Base-by-base conservation (phyloP, 2,797 vertebrate genomes). In the Lagocephalus sceleratus region DNA sequence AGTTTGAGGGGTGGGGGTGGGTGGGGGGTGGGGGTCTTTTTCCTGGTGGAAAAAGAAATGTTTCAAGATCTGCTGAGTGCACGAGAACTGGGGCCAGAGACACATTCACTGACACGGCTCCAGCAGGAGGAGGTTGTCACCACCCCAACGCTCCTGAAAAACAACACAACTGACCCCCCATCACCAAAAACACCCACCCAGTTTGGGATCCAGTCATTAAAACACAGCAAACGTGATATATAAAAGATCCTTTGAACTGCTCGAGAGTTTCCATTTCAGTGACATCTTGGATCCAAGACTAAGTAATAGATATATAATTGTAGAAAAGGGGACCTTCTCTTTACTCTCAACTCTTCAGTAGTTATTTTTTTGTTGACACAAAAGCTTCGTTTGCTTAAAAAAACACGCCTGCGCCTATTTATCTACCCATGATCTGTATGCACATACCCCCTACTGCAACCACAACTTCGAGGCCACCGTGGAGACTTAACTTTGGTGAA, bases 1-100 rank as follows among this genome's bases (percentile, higher is more conserved):
- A 68, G 62, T 16, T 60, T 10, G 65, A 43, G 46, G 47, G 59
- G 67, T 20, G 41, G 44, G 50, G 20, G 44, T 29, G 1, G n/a
- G 52, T 38, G 5, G 23, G 25, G 26, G 11, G 40, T 20, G 41
- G 41, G 20, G 44, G 12, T 22, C 20, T 42, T 19, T 32, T 16
- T 23, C 41, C 41, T 6, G 20, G 39, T 20, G 23, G 43, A 54
- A 52, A 51, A n/a, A 21, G 3, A 59, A 54, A 41, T 38, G 51
- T 52, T 65, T 53, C 2, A 45, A 17, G 15, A 38, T 43, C 41
- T 42, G 46, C 23, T 44, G 38, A 47, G 35, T 22, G 22, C 2
- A 8, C 10, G 9, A 5, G 11, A 20, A 7, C 23, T 50, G 10
- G 55, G 59, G 20, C n/a, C 47, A 48, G 2, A 53, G 19, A 43